These are phyloP conservation scores for Pandemis cinnamomeana DNA, from an alignment of 2,888 invertebrate genomes.

Conservation along the genomic window DNA sequence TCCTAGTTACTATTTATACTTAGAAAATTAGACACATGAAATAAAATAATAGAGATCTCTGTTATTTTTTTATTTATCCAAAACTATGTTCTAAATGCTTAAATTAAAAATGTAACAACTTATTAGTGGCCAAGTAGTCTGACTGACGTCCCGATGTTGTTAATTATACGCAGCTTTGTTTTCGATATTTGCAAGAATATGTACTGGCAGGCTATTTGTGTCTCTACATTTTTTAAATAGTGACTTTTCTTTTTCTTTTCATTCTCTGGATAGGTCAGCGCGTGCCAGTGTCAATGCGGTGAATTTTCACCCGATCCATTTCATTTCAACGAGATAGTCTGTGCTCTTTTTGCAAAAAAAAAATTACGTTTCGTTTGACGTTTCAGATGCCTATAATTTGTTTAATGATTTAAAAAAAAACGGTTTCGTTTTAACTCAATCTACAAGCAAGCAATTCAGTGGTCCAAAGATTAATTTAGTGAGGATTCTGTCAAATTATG, in stretches of 20 bases:
- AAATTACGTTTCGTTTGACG: neutral
- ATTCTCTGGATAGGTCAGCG: constrained; percentile 6
- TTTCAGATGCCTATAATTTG: neutral
- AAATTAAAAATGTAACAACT: too few relatives aligned
- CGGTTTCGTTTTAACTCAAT: too few relatives aligned
- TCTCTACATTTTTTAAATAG: neutral
- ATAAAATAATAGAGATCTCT: too few relatives aligned
- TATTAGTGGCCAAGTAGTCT: neutral
- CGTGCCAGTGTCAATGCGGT: constrained; percentile 17
- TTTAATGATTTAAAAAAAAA: too few relatives aligned
- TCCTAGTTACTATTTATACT: too few relatives aligned
- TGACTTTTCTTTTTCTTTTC: constrained; percentile 16
- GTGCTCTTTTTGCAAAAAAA: constrained; percentile 1
- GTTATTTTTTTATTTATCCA: too few relatives aligned
- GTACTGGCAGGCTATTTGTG: neutral
- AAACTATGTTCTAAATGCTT: too few relatives aligned
- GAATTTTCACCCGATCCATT: constrained; percentile 35
- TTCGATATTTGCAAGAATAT: neutral
- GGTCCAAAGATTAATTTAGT: too few relatives aligned
- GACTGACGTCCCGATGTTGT: neutral
- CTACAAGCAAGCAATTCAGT: too few relatives aligned
- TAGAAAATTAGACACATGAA: too few relatives aligned
- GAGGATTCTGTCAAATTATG: too few relatives aligned
- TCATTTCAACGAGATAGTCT: constrained; percentile 13
- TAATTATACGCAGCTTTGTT: too few relatives aligned